A percentile compares a stretch with the other conserved stretches of the same genome.
Conservation (phyloP, 2,888 invertebrate species). For the Meganola albula region DNA sequence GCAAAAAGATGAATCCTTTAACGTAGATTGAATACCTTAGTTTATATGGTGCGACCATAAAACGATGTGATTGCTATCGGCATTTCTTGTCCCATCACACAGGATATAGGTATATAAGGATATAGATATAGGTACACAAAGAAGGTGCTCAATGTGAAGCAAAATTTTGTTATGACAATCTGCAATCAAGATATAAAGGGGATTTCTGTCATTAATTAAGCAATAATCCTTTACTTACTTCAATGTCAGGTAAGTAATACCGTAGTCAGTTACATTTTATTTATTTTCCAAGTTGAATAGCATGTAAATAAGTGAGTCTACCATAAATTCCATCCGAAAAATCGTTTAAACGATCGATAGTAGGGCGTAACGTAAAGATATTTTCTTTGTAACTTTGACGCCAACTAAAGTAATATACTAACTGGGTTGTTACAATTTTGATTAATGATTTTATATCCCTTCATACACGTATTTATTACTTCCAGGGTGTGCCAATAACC, state of each 20-base stretch:
- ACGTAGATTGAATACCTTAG: constrained; percentile 32
- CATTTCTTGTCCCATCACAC: constrained; percentile 51
- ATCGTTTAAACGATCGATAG: too few relatives aligned
- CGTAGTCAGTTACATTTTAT: not conserved
- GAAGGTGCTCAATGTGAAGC: constrained; percentile 44
- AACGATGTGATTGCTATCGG: constrained; percentile 45
- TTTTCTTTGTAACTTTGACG: too few relatives aligned
- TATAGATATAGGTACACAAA: too few relatives aligned
- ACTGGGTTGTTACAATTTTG: constrained; percentile 37
- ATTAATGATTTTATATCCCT: constrained; percentile 40
- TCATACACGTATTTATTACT: too few relatives aligned
- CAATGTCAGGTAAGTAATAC: not conserved
- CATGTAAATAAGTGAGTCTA: too few relatives aligned
- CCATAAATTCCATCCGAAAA: too few relatives aligned
- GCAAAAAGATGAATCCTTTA: constrained; percentile 22
- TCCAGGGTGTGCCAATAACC: constrained; percentile 14
- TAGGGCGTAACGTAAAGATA: too few relatives aligned
- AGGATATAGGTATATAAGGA: too few relatives aligned
- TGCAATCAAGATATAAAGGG: constrained; percentile 32
- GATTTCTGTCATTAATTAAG: too few relatives aligned
- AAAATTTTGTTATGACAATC: constrained; percentile 45
- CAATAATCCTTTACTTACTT: not conserved
- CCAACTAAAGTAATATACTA: constrained; percentile 38
- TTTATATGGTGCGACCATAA: constrained; percentile 35
- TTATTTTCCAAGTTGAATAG: too few relatives aligned